A percentile compares a stretch with the other conserved stretches of the same genome.
These are phyloP conservation scores for Hypotaenidia okinawae DNA, from an alignment of 2,797 vertebrate genomes.

Conservation along the genomic window DNA sequence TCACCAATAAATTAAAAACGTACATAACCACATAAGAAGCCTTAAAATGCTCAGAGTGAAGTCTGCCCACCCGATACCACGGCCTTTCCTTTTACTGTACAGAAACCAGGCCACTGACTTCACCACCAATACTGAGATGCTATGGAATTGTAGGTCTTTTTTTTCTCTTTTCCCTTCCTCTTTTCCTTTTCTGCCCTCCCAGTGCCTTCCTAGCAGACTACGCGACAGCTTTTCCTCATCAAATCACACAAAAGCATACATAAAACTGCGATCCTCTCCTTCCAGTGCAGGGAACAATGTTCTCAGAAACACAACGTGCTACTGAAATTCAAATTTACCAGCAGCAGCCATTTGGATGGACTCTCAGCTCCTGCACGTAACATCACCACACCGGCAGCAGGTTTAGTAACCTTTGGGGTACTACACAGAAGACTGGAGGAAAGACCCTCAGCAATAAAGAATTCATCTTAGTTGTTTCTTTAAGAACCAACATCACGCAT, in stretches of 20 bases:
- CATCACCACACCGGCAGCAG: not conserved
- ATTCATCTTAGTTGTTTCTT: not conserved
- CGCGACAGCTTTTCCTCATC: not conserved
- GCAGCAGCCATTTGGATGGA: not conserved
- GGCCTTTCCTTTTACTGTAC: not conserved
- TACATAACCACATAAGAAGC: slow-evolving; percentile 28
- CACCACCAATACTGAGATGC: slow-evolving; percentile 22
- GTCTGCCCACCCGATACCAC: not conserved
- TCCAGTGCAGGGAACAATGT: not conserved
- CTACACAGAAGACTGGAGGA: not conserved
- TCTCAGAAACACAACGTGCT: not conserved
- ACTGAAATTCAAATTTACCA: not conserved
- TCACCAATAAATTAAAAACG: slow-evolving; percentile 62
- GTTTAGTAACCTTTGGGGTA: not conserved
- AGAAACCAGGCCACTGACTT: not conserved
- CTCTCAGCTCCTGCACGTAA: not conserved
- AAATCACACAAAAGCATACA: not conserved
- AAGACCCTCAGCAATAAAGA: slow-evolving; percentile 3
- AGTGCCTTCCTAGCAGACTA: not conserved
- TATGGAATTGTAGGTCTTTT: not conserved
- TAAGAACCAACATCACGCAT: slow-evolving; percentile 20
- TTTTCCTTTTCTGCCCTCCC: not conserved
- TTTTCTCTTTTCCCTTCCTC: not conserved
- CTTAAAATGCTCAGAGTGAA: not conserved
- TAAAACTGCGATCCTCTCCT: not conserved